Evolutionary conservation across 2,797 vertebrate species (phyloP).

Genomic region (Selene dorsalis): DNA sequence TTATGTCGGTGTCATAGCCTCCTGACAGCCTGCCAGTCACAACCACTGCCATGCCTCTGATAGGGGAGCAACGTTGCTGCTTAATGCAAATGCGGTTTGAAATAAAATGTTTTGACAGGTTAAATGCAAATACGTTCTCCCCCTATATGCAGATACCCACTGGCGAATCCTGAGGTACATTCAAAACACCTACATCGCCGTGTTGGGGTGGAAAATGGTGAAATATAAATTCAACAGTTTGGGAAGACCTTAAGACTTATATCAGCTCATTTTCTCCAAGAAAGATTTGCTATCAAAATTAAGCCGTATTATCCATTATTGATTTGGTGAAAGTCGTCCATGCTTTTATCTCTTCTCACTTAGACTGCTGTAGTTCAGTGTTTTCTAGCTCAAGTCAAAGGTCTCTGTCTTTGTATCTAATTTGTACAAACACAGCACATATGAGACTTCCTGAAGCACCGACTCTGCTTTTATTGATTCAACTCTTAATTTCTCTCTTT

Average conservation of each 20-base stretch:
- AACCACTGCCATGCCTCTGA: slow-evolving; percentile 1
- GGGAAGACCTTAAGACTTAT: not conserved
- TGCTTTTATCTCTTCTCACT: slow-evolving; percentile 32
- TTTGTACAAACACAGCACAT: slow-evolving; percentile 59
- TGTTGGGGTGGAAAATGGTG: not conserved
- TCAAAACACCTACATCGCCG: not conserved
- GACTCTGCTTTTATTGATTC: slow-evolving; percentile 60
- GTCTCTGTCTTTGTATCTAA: slow-evolving; percentile 39
- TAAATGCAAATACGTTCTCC: slow-evolving; percentile 8
- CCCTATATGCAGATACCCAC: not conserved
- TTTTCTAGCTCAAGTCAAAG: slow-evolving; percentile 36
- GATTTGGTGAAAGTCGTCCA: slow-evolving; percentile 33
- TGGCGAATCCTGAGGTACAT: not conserved
- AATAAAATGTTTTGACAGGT: slow-evolving; percentile 9
- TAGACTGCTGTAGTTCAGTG: slow-evolving; percentile 6
- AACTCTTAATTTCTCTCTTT: slow-evolving; percentile 25
- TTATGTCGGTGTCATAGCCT: slow-evolving; percentile 5
- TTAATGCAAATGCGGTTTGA: slow-evolving; percentile 18
- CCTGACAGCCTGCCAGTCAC: slow-evolving; percentile 24
- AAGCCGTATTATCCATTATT: slow-evolving; percentile 36
- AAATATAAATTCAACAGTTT: not conserved
- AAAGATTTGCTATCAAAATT: slow-evolving; percentile 10
- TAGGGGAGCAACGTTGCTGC: not conserved
- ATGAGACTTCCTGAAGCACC: slow-evolving; percentile 39
- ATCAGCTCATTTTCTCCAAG: slow-evolving; percentile 5